A percentile compares a stretch with the other conserved stretches of the same genome.
Conservation (phyloP, 2,888 invertebrate genomes). For the Listrodromus nycthemerus region DNA sequence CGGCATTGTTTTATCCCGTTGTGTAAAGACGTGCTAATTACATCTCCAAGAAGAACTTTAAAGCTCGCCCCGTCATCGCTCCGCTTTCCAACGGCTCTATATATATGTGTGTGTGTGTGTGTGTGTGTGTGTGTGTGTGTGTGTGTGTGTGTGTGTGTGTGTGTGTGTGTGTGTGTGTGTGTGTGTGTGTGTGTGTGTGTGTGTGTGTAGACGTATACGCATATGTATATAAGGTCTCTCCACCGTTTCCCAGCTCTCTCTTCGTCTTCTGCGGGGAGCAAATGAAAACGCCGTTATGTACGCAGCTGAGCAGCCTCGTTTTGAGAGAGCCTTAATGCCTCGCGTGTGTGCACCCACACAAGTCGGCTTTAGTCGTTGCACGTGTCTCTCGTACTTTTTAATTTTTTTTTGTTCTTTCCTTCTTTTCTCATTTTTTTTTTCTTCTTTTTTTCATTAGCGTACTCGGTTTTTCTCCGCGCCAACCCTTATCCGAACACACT, state of each 20-base stretch:
- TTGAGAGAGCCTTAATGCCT: conserved; percentile 46
- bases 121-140: too few species aligned
- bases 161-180: too few species aligned
- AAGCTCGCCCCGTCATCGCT: conserved; percentile 48
- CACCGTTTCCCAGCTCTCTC: conserved; percentile 29
- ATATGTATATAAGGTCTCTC: conserved; percentile 30
- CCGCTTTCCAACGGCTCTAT: conserved; percentile 18
- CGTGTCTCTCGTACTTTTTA: conserved; percentile 35
- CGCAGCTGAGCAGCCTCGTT: conserved; percentile 36
- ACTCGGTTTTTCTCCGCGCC: conserved; percentile 37
- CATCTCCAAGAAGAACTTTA: conserved; percentile 80
- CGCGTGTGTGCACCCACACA: conserved; percentile 26
- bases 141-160: not conserved
- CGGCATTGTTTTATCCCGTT: conserved; percentile 77
- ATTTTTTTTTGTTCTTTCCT: conserved; percentile 44
- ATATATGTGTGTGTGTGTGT: too few species aligned
- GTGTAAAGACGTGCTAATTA: conserved; percentile 83
- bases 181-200: too few species aligned
- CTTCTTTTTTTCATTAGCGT: conserved; percentile 52
- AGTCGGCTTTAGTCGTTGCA: conserved; percentile 31
- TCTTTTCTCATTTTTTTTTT: conserved; percentile 15
- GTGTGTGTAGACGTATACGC: not conserved
- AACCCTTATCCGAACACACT: conserved; percentile 50
- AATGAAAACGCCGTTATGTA: conserved; percentile 64
- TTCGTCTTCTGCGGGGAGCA: conserved; percentile 64